Conservation (phyloP, 2,113 vertebrate genomes). For the Aptenodytes forsteri region DNA sequence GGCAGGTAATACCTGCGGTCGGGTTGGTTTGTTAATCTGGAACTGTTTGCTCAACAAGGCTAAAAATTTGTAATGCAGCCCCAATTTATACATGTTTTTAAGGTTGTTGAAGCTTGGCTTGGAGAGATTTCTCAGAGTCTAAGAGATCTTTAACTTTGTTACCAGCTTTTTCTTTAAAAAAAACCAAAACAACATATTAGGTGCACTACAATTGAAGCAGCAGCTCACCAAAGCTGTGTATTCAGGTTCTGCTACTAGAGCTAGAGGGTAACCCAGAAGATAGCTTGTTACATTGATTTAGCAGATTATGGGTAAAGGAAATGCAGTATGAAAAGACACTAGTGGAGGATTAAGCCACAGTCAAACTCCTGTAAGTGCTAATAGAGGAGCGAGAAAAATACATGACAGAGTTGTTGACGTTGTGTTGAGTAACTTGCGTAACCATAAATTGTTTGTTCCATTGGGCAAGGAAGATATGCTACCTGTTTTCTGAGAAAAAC, state of each 20-base stretch:
- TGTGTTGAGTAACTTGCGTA: not conserved
- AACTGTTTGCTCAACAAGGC: not conserved
- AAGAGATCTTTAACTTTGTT: not conserved
- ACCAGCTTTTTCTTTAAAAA: not conserved
- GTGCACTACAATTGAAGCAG: not conserved
- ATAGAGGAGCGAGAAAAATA: not conserved
- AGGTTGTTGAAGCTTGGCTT: not conserved
- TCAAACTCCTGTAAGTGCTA: not conserved
- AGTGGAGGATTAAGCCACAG: not conserved
- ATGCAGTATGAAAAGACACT: not conserved
- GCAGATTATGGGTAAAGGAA: not conserved
- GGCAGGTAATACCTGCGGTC: conserved; percentile 75
- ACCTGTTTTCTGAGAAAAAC: not conserved
- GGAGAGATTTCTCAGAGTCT: not conserved
- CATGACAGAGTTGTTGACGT: not conserved
- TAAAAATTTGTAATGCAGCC: not conserved
- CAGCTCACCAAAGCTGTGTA: not conserved
- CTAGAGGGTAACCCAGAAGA: not conserved
- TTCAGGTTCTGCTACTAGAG: not conserved
- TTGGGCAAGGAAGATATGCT: not conserved
- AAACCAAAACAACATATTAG: not conserved
- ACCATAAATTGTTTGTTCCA: not conserved
- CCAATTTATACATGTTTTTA: not conserved
- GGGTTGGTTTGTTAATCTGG: not conserved
- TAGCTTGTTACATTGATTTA: not conserved